A percentile compares a stretch with the other conserved stretches of the same genome.
Evolutionary conservation across 1,140 invertebrate genomes (phyloP).

Genomic region (Antheraea mylitta): DNA sequence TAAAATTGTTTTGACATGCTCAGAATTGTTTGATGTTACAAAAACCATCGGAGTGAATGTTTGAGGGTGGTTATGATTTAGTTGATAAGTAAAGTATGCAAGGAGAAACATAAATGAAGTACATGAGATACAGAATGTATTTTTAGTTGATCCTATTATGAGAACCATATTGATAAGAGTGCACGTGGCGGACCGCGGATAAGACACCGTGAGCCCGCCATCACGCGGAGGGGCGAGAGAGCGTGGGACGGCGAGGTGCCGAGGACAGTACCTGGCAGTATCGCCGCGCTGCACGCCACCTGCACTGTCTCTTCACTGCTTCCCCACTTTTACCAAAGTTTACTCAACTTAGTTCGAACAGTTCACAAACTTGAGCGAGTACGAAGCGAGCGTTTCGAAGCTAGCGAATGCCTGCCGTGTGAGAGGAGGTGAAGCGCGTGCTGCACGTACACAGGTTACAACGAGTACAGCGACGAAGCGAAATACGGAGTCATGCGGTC

Average conservation of each 20-base stretch:
- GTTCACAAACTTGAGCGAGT: slow-evolving; percentile 52
- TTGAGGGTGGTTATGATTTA: too few relatives aligned
- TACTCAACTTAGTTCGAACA: slow-evolving; percentile 37
- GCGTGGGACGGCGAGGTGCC: slow-evolving; percentile 35
- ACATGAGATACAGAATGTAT: too few relatives aligned
- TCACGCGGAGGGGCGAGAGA: slow-evolving; percentile 18
- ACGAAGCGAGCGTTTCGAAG: slow-evolving; percentile 53
- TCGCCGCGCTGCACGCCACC: slow-evolving; percentile 50
- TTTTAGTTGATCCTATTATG: too few relatives aligned
- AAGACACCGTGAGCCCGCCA: too few relatives aligned
- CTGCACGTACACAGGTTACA: slow-evolving; percentile 62
- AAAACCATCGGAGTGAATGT: too few relatives aligned
- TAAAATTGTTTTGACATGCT: too few relatives aligned
- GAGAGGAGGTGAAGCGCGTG: slow-evolving; percentile 61
- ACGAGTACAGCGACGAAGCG: slow-evolving; percentile 77
- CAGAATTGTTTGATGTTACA: too few relatives aligned
- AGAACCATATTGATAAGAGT: slow-evolving; percentile 27
- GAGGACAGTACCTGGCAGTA: slow-evolving; percentile 59
- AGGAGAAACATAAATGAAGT: too few relatives aligned
- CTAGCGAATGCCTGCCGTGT: slow-evolving; percentile 37
- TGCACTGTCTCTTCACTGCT: slow-evolving; percentile 49
- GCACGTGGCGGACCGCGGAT: slow-evolving; percentile 44
- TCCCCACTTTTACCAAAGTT: slow-evolving; percentile 50
- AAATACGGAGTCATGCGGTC: slow-evolving; percentile 80
- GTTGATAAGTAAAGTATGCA: too few relatives aligned